Evolutionary conservation across 1,140 invertebrate species (phyloP), one percentile per base, ranked within the genome.

Genomic region (Zelostemma sp.): DNA sequence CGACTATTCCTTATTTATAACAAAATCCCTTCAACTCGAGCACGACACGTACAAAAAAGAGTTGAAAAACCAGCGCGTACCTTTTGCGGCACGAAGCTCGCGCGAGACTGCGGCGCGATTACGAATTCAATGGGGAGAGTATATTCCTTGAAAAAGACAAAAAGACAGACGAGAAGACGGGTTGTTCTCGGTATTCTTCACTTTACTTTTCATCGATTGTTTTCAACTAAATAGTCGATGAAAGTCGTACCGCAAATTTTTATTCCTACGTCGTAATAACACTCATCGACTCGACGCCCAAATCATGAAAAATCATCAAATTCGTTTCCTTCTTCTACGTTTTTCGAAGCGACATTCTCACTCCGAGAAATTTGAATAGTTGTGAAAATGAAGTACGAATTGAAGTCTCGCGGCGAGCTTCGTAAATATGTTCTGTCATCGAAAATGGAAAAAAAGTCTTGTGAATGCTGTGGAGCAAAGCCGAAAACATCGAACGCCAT

Each of bases 1-100:
- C 43, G 51, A 60, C 60, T 70, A 49, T 70, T 70, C 54, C 68
- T 65, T 66, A 64, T 67, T 67, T 62, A 70, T 67, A 71, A 56
- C 56, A 67, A 53, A 70, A 68, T 73, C 67, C 67, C 50, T 59
- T 67, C 50, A 55, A 63, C 54, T 45, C 49, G 54, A 64, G 56
- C 53, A 64, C 68, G 38, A 58, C 49, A 64, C 58, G 57, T 61
- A 56, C 57, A 62, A 67, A 68, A 61, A 63, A 59, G 31, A 38
- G 48, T 57, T 57, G 53, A 72, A 49, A 66, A 66, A 67, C 63
- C 47, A 56, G 51, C 48, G 57, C 47, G 48, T 64, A 64, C 47
- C 61, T 72, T 64, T 58, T 58, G 59, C 43, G 60, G 53, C 56
- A 63, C 58, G 45, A 62, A 66, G 40, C 48, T 55, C 56, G 53